A percentile compares a stretch with the other conserved stretches of the same genome.
Evolutionary conservation across 2,797 vertebrate species (phyloP).

Genomic region (Lophius americanus): DNA sequence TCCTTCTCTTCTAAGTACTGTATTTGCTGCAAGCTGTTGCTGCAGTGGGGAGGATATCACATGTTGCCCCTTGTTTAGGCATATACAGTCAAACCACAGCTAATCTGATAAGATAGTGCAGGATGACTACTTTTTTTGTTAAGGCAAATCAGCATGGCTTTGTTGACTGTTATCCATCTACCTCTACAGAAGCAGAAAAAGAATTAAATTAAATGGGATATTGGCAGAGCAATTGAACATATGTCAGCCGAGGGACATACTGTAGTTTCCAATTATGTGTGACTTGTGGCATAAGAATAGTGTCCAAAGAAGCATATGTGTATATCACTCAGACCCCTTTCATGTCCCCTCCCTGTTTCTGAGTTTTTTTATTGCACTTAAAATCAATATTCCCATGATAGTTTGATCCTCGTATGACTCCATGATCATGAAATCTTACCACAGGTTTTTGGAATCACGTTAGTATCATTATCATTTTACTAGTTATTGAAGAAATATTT

Average conservation of each 20-base stretch:
- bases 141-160: constrained; percentile 6
- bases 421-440: too few relatives aligned
- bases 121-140: constrained; percentile 19
- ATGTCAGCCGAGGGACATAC: background rate
- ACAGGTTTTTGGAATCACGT: too few relatives aligned
- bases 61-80: constrained; percentile 38
- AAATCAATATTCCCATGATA: too few relatives aligned
- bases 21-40: constrained; percentile 17
- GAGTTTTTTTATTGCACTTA: too few relatives aligned
- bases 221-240: background rate
- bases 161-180: background rate
- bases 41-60: constrained; percentile 44
- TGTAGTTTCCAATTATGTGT: background rate
- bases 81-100: constrained; percentile 24
- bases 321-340: too few relatives aligned
- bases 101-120: constrained; percentile 60
- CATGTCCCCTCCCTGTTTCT: too few relatives aligned
- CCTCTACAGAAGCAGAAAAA: background rate
- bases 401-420: too few relatives aligned
- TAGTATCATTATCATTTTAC: too few relatives aligned
- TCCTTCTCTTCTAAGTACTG: constrained; percentile 5
- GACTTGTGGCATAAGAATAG: background rate
- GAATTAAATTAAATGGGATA: background rate
- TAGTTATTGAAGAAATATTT: too few relatives aligned
- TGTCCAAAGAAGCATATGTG: background rate